Base-by-base conservation (phyloP, 2,113 vertebrate genomes). In the Callaeas wilsoni region DNA sequence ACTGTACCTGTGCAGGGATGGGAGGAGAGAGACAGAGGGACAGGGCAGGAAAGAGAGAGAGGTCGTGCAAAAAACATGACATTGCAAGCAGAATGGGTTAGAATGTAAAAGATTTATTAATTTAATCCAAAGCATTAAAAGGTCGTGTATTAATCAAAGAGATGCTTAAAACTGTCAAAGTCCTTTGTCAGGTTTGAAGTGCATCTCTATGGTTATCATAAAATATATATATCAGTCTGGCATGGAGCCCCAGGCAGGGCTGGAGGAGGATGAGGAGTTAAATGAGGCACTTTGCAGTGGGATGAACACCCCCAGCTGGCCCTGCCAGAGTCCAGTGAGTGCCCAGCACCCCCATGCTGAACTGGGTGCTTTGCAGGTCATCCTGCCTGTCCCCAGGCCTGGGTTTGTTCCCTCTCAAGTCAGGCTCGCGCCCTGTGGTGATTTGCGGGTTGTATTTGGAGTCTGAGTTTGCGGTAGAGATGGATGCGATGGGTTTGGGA, bases 141-240 rank as follows among this genome's bases (percentile, higher is more conserved):
- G 89, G 91, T 97, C 94, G 71, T 90, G 81, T 86, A 97, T 94
- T 96, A 96, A 96, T 94, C 92, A 98, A 97, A 97, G 89, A 64
- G 93, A 89, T 95, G 82, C 93, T 96, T 97, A 96, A 94, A 91
- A 91, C 93, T 89, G 70, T 97, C 96, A 95, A 97, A 96, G 79
- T 85, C 80, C 91, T 83, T 96, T 92, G 95, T 94, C 91, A 94
- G 81, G 63, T 94, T 93, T 93, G 94, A 96, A 96, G 67, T 49
- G 87, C 90, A 91, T 91, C 70, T 94, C 94, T 94, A 91, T 65
- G 94, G 87, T 94, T 94, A 95, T 96, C 84, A 94, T 94, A 96
- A 96, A 96, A 96, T 92, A 97, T 97, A 89, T 90, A 94, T 82
- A 50, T 75, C 77, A 26, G 59, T 6, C 93, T 96, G 95, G 94